Base-by-base conservation (phyloP, 2,888 invertebrate genomes). In the Acanthosoma haemorrhoidale region DNA sequence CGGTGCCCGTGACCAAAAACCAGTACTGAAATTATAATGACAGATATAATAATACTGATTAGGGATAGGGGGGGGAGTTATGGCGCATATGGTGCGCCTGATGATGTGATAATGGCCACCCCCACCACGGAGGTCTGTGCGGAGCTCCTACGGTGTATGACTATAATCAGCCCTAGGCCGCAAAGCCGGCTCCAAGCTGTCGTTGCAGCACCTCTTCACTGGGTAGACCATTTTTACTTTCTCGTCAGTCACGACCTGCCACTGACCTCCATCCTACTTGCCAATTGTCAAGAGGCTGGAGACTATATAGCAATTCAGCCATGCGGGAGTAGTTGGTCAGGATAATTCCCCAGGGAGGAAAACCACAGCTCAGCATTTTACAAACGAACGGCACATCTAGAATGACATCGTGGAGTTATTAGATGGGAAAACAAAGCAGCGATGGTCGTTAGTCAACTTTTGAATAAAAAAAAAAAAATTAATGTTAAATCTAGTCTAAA, bases 21-120 rank as follows among this genome's bases (percentile, higher is more conserved):
- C 64, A 64, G 70, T 38, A 57, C 70, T 36, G 66, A 66, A 70
- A 70, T 70, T 66, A 70, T 70, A 59, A 70, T 66, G 66, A 67
- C 66, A 67, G 64, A 66, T 70, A 59, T 70, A 70, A 70, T 70
- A 39, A 70, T 60, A 70, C 66, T 70, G 58, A 64, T 70, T 29
- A 18, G n/a, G 36, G 36, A 11, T 9, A 39, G 32, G 61, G 25
- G 58, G 36, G 58, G 31, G 15, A 16, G 58, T 31, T 29, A 25
- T 31, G 58, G 29, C 13, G 32, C 58, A 58, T 32, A 58, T 58
- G 58, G 31, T 32, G 31, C 36, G 8, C 58, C 58, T 32, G 31
- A 58, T 58, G 58, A 58, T 32, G 58, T 58, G 58, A 58, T 58
- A 58, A 58, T 58, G 58, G n/a, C 58, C 29, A 13, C 1, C 5